Percentiles rank a stretch among this genome's conserved stretches.
These are phyloP conservation scores for Odiellus spinosus DNA, from an alignment of 2,888 invertebrate species.

Conservation along the genomic window DNA sequence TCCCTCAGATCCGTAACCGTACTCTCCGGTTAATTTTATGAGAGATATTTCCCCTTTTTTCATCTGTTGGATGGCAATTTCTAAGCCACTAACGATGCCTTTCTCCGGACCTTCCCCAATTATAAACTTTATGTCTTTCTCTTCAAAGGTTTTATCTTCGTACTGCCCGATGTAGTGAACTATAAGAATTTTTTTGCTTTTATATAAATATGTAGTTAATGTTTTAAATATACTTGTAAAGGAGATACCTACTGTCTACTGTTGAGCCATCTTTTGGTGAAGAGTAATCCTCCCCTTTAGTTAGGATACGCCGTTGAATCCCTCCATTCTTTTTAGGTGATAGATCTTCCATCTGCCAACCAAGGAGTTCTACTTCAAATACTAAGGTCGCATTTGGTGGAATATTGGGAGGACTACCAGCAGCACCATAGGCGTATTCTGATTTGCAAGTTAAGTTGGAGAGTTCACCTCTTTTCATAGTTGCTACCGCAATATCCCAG, in stretches of 20 bases:
- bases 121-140: slow-evolving; percentile 59
- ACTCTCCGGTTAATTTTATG: slow-evolving; percentile 53
- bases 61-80: slow-evolving; percentile 64
- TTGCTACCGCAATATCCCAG: slow-evolving; percentile 85
- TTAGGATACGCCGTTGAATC: slow-evolving; percentile 54
- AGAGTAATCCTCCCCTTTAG: slow-evolving; percentile 49
- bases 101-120: slow-evolving; percentile 69
- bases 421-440: slow-evolving; percentile 75
- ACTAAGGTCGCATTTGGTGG: slow-evolving; percentile 71
- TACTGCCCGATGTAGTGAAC: slow-evolving; percentile 55
- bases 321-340: slow-evolving; percentile 67
- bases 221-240: not conserved
- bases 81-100: slow-evolving; percentile 63
- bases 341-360: slow-evolving; percentile 76
- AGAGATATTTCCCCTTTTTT: slow-evolving; percentile 58
- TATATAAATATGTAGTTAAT: slow-evolving; percentile 2
- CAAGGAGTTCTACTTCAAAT: slow-evolving; percentile 63
- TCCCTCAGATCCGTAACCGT: slow-evolving; percentile 60
- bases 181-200: slow-evolving; percentile 30
- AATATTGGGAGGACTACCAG: slow-evolving; percentile 71
- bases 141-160: slow-evolving; percentile 54
- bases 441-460: slow-evolving; percentile 67
- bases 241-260: slow-evolving; percentile 51
- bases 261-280: slow-evolving; percentile 65
- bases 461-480: slow-evolving; percentile 81